These are phyloP conservation scores for Coleophora deauratella DNA, from an alignment of 2,888 invertebrate genomes.

Conservation along the genomic window DNA sequence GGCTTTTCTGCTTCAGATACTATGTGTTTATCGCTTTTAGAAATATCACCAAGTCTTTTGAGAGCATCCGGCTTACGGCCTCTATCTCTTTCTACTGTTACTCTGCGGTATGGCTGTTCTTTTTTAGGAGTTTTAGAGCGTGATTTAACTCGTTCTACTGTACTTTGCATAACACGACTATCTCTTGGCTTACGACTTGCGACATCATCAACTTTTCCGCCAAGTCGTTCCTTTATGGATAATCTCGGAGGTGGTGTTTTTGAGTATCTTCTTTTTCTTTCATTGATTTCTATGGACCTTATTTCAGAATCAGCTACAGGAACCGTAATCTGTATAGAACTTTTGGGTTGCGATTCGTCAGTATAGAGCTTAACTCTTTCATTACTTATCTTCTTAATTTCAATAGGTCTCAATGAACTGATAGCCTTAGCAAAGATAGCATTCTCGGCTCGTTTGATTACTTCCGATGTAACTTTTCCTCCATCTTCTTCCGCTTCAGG, in stretches of 20 bases:
- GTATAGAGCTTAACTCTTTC: conserved; percentile 80
- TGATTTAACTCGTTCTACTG: conserved; percentile 70
- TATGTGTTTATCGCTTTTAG: conserved; percentile 41
- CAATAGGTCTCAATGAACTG: conserved; percentile 84
- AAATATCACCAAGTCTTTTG: conserved; percentile 27
- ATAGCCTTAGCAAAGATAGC: conserved; percentile 93
- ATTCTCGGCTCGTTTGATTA: conserved; percentile 92
- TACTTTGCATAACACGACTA: conserved; percentile 68
- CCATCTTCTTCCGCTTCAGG: conserved; percentile 70
- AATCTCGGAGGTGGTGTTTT: conserved; percentile 76
- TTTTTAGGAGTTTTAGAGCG: conserved; percentile 67
- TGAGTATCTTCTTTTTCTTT: conserved; percentile 54
- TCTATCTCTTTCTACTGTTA: conserved; percentile 66
- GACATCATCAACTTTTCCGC: conserved; percentile 81
- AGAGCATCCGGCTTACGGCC: conserved; percentile 45
- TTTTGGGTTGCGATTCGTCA: conserved; percentile 55
- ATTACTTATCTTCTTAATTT: conserved; percentile 82
- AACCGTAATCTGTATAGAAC: conserved; percentile 69
- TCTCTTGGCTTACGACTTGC: conserved; percentile 58
- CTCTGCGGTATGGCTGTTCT: conserved; percentile 60
- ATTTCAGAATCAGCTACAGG: conserved; percentile 58
- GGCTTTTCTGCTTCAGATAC: conserved; percentile 33
- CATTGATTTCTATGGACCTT: conserved; percentile 62
- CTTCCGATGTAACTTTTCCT: conserved; percentile 87
- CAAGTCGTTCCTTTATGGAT: conserved; percentile 86